phyloP scores from a whole-genome alignment of 2,797 vertebrate species.

The Acanthurus leucopareius region DNA sequence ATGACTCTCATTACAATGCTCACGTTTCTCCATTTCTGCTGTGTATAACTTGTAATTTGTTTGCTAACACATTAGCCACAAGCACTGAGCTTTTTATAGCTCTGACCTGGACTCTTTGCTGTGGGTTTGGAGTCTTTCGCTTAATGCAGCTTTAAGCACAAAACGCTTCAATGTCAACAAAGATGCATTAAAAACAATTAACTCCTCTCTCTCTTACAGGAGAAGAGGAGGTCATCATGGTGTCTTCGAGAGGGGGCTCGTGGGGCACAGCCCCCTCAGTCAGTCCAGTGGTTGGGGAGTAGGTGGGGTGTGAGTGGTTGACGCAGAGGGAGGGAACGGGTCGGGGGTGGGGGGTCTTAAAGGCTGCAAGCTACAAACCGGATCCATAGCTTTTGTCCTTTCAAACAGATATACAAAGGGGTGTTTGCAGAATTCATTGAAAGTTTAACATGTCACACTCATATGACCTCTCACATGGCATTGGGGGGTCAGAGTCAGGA shows the following conservation, averaged over 20 bases:
- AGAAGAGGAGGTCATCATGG: constrained; percentile 64
- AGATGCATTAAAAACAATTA: constrained; percentile 45
- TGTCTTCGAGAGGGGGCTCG: constrained; percentile 55
- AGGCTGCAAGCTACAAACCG: constrained; percentile 33
- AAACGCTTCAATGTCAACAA: constrained; percentile 56
- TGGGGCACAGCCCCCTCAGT: constrained; percentile 63
- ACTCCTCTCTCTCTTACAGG: constrained; percentile 61
- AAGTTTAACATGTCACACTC: constrained; percentile 26
- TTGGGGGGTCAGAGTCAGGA: constrained; percentile 16
- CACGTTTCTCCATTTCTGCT: neutral
- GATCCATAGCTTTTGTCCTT: constrained; percentile 10
- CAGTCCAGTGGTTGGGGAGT: constrained; percentile 81
- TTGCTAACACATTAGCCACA: constrained; percentile 7
- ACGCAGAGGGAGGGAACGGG: constrained; percentile 14
- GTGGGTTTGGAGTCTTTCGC: constrained; percentile 24
- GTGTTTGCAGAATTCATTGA: constrained; percentile 14
- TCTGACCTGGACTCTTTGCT: constrained; percentile 3
- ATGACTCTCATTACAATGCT: neutral
- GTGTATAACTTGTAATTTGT: neutral
- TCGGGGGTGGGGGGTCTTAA: neutral
- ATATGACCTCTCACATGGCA: constrained; percentile 6
- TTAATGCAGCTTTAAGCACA: constrained; percentile 46
- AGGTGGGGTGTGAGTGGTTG: constrained; percentile 69
- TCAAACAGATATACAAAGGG: constrained; percentile 19
- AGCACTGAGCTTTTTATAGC: constrained; percentile 5